These are phyloP conservation scores for Prionace glauca DNA, from an alignment of 2,797 vertebrate species.

Conservation along the genomic window DNA sequence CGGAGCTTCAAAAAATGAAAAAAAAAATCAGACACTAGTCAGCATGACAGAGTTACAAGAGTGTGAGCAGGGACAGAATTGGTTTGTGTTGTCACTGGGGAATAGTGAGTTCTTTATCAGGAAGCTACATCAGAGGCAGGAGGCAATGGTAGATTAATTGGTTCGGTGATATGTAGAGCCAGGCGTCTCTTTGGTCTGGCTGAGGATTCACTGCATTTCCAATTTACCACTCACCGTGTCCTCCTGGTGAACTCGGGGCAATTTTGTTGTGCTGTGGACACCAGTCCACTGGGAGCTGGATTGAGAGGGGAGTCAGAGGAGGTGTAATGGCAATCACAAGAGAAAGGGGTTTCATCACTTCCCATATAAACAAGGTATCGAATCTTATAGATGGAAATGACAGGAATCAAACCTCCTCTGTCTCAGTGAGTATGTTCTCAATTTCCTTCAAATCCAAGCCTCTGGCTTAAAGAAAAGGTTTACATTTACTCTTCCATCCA, in stretches of 20 bases:
- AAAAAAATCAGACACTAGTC: background rate
- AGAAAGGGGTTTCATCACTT: background rate
- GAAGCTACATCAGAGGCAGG: background rate
- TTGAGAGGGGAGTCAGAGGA: background rate
- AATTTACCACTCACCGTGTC: background rate
- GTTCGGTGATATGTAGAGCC: background rate
- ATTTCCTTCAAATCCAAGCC: background rate
- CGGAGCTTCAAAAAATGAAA: background rate
- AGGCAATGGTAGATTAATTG: background rate
- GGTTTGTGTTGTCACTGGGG: background rate
- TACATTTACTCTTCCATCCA: background rate
- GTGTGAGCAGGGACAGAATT: background rate
- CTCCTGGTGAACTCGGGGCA: background rate
- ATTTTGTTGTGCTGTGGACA: background rate
- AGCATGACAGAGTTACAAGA: background rate
- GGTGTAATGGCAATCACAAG: background rate
- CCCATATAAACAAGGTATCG: background rate
- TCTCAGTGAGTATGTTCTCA: background rate
- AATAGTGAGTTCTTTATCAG: slow-evolving; percentile 4
- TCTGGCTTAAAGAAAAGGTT: background rate
- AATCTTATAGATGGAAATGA: background rate
- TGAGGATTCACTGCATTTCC: background rate
- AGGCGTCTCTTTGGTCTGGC: background rate
- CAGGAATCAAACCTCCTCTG: background rate
- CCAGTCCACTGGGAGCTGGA: background rate